Evolutionary conservation across 1,140 invertebrate species (phyloP).

Genomic region (Papilio dardanus): DNA sequence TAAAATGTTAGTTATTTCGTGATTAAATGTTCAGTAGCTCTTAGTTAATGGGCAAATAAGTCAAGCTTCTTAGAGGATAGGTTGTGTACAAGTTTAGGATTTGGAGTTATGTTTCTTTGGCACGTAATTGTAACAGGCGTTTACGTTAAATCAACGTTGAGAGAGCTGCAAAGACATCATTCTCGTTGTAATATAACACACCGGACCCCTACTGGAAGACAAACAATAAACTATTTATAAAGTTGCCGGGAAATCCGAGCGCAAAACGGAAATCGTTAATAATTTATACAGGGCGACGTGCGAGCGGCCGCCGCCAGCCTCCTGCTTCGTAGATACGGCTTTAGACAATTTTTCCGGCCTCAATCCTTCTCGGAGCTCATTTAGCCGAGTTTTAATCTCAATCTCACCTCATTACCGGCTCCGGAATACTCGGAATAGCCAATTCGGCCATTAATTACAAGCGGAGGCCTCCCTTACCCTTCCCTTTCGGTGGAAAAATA

Average conservation of each 20-base stretch:
- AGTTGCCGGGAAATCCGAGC: constrained; percentile 44
- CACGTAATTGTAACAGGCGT: background rate
- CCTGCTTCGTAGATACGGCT: constrained; percentile 30
- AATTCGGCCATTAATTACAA: constrained; percentile 80
- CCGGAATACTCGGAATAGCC: constrained; percentile 79
- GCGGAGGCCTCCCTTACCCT: constrained; percentile 64
- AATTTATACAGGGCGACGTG: constrained; percentile 50
- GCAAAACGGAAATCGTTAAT: constrained; percentile 59
- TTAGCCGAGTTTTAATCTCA: constrained; percentile 79
- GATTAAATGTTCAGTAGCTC: no score
- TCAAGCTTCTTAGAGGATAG: no score
- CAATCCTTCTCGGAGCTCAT: constrained; percentile 75
- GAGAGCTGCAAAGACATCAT: background rate
- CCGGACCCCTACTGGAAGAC: constrained; percentile 26
- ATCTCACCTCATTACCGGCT: constrained; percentile 79
- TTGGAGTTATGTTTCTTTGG: background rate
- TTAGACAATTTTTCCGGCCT: constrained; percentile 69
- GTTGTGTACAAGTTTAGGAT: no score
- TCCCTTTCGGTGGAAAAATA: constrained; percentile 80
- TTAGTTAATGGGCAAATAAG: no score
- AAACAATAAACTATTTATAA: constrained; percentile 46
- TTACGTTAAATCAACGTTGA: background rate
- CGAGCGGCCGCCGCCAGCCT: constrained; percentile 38
- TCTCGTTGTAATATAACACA: constrained; percentile 22
- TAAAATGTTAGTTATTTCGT: background rate